phyloP scores from a whole-genome alignment of 1,140 invertebrate genomes.

The Leptoteleia sp. region DNA sequence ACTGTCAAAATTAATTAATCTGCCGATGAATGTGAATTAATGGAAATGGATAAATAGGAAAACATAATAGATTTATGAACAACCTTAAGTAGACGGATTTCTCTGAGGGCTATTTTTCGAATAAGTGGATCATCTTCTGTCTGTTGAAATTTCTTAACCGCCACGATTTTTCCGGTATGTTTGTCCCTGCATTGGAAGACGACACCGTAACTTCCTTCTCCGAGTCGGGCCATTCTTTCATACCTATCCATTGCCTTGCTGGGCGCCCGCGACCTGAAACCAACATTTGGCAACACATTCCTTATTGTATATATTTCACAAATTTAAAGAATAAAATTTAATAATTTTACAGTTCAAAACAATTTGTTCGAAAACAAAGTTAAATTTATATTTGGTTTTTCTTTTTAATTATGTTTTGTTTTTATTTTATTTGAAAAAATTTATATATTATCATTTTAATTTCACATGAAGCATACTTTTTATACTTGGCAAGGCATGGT shows the following conservation, averaged over 20 bases:
- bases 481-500: conserved; percentile 78
- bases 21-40: too few relatives aligned
- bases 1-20: too few relatives aligned
- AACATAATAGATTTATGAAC: too few relatives aligned
- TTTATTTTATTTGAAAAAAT: too few relatives aligned
- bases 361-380: too few relatives aligned
- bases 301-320: too few relatives aligned
- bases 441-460: too few relatives aligned
- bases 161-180: conserved; percentile 97
- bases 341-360: too few relatives aligned
- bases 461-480: conserved; percentile 77
- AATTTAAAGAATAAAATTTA: too few relatives aligned
- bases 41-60: too few relatives aligned
- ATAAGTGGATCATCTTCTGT: conserved; percentile 99
- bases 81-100: conserved; percentile 98
- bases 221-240: conserved; percentile 97
- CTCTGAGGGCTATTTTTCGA: conserved; percentile 97
- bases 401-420: too few relatives aligned
- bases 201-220: conserved; percentile 98
- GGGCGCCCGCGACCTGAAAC: conserved; percentile 88
- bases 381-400: too few relatives aligned
- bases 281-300: background rate
- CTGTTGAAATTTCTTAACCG: conserved; percentile 99
- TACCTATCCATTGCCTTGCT: conserved; percentile 98
- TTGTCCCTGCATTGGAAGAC: conserved; percentile 99